Conservation (phyloP, 2,797 vertebrate genomes). For the Bradypodion pumilum region DNA sequence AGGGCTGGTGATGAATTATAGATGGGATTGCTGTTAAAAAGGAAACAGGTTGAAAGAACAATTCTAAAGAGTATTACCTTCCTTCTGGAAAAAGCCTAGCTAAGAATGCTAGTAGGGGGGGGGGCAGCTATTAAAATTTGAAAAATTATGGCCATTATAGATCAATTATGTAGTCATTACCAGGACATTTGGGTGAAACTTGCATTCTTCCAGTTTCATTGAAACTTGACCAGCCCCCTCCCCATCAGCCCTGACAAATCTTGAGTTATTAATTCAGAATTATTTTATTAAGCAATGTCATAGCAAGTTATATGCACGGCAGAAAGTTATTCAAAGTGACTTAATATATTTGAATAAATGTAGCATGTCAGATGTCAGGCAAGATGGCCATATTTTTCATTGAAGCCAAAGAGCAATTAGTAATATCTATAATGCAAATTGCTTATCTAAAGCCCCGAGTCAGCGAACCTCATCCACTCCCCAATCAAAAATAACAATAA, state of each 20-base stretch:
- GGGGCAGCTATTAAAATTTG: conserved; percentile 6
- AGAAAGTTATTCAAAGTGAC: conserved; percentile 19
- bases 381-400: conserved; percentile 1
- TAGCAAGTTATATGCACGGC: conserved; percentile 1
- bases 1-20: conserved; percentile 29
- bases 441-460: not conserved
- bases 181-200: conserved; percentile 1
- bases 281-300: conserved; percentile 18
- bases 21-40: conserved; percentile 17
- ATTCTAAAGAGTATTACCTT: conserved; percentile 10
- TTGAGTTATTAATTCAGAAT: conserved; percentile 26
- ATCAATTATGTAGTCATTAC: conserved; percentile 1
- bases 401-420: conserved; percentile 19
- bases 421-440: conserved; percentile 9
- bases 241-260: not conserved
- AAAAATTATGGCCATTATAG: conserved; percentile 12
- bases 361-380: conserved; percentile 2
- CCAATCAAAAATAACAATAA: not conserved
- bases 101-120: not conserved
- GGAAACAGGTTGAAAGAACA: conserved; percentile 27
- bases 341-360: conserved; percentile 35
- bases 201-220: conserved; percentile 17
- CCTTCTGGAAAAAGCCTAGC: conserved; percentile 13
- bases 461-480: not conserved
- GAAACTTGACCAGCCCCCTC: not conserved